A percentile compares a stretch with the other conserved stretches of the same genome.
Conservation (phyloP, 2,888 invertebrate genomes). For the Pterostichus madidus region DNA sequence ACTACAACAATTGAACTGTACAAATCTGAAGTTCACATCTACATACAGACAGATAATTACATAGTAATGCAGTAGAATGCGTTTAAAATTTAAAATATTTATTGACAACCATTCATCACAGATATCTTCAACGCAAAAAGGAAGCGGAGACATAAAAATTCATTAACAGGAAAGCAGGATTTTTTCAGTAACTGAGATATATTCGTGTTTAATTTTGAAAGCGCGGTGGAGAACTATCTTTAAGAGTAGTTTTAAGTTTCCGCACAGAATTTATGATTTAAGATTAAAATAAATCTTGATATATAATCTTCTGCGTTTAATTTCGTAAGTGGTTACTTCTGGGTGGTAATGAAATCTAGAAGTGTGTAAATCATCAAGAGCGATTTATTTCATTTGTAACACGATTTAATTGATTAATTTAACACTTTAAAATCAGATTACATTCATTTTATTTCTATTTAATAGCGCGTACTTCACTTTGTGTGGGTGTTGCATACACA, state of each 20-base stretch:
- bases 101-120: neutral
- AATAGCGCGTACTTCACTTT: neutral
- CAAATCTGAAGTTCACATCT: slow-evolving; percentile 16
- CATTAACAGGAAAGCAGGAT: no score
- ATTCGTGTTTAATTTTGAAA: no score
- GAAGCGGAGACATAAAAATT: no score
- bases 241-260: no score
- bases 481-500: neutral
- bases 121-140: no score
- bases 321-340: slow-evolving; percentile 13
- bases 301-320: slow-evolving; percentile 12
- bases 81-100: slow-evolving; percentile 19
- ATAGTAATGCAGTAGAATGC: neutral
- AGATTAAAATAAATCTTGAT: slow-evolving; percentile 49
- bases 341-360: slow-evolving; percentile 5
- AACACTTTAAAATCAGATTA: slow-evolving; percentile 5
- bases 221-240: no score
- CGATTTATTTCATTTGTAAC: slow-evolving; percentile 47
- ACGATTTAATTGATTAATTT: slow-evolving; percentile 48
- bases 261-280: neutral
- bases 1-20: slow-evolving; percentile 12
- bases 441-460: neutral
- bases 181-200: no score
- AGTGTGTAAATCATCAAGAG: slow-evolving; percentile 32
- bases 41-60: neutral